Evolutionary conservation across 2,888 invertebrate genomes (phyloP).

Genomic region (Drosophila paracracens): DNA sequence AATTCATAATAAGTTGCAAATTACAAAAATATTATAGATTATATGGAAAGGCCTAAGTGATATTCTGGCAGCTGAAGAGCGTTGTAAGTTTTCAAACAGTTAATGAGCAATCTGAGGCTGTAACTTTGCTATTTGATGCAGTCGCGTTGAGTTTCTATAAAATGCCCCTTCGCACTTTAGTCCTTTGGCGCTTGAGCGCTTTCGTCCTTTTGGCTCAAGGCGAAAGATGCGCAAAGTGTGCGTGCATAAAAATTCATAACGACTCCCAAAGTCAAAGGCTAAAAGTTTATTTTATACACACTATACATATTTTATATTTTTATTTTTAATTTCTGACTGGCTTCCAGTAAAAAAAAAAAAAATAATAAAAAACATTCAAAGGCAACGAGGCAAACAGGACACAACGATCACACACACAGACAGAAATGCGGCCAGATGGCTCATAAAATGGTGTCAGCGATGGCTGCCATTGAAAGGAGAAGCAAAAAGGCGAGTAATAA

Average conservation of each 20-base stretch:
- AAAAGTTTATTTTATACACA: conserved; percentile 68
- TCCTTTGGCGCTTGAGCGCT: conserved; percentile 6
- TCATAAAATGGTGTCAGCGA: conserved; percentile 72
- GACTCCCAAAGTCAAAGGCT: conserved; percentile 69
- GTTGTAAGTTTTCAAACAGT: neutral
- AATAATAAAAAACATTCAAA: conserved; percentile 10
- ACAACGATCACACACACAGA: conserved; percentile 2
- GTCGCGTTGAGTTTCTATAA: neutral
- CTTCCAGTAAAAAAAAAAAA: conserved; percentile 9
- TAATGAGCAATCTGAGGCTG: conserved; percentile 4
- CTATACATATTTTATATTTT: neutral
- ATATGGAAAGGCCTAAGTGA: neutral
- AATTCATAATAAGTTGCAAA: neutral
- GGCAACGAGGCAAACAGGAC: conserved; percentile 2
- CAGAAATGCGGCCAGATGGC: conserved; percentile 10
- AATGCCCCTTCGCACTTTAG: conserved; percentile 9
- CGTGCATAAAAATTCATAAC: conserved; percentile 64
- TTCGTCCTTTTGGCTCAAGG: conserved; percentile 36
- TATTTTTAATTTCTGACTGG: conserved; percentile 58
- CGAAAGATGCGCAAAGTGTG: conserved; percentile 38
- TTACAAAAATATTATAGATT: neutral
- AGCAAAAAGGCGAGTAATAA: conserved; percentile 2
- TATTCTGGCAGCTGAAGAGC: neutral
- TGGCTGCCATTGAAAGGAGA: conserved; percentile 62
- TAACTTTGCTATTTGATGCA: conserved; percentile 4